Conservation (phyloP, 2,888 invertebrate species). For the Anaspis maculata region DNA sequence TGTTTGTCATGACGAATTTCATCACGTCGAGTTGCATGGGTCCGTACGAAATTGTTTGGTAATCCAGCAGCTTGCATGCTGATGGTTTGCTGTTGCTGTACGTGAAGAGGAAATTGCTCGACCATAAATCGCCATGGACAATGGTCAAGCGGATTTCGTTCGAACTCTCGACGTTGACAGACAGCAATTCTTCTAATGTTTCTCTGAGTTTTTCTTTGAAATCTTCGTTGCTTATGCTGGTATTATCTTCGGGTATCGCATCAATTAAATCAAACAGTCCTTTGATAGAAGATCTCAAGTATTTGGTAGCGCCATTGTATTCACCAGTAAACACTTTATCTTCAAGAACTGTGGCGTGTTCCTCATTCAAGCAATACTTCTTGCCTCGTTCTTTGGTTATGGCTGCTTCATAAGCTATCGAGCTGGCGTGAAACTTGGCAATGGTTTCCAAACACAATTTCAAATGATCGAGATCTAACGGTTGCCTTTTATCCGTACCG, state of each 20-base stretch:
- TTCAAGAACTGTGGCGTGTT: conserved; percentile 20
- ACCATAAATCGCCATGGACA: conserved; percentile 33
- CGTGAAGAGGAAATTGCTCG: conserved; percentile 30
- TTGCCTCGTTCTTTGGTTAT: conserved; percentile 18
- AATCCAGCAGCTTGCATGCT: conserved; percentile 28
- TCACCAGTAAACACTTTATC: conserved; percentile 19
- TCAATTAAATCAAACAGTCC: conserved; percentile 24
- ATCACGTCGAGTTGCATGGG: conserved; percentile 28
- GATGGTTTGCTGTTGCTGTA: conserved; percentile 18
- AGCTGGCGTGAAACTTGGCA: conserved; percentile 47
- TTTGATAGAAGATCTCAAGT: conserved; percentile 19
- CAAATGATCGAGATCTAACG: conserved; percentile 45
- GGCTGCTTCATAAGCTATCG: conserved; percentile 44
- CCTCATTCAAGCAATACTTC: conserved; percentile 18
- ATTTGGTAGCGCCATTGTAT: conserved; percentile 17
- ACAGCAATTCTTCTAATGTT: background rate
- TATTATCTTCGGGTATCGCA: conserved; percentile 18
- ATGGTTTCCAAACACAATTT: conserved; percentile 43
- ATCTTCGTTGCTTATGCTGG: conserved; percentile 12
- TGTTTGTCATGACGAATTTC: conserved; percentile 28
- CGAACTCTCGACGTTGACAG: background rate
- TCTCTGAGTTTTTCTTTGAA: conserved; percentile 18
- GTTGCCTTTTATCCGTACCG: conserved; percentile 26
- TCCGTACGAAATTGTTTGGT: conserved; percentile 29
- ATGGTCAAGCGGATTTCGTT: conserved; percentile 6